phyloP scores from a whole-genome alignment of 1,140 invertebrate species.

The Dendroctonus ponderosae region DNA sequence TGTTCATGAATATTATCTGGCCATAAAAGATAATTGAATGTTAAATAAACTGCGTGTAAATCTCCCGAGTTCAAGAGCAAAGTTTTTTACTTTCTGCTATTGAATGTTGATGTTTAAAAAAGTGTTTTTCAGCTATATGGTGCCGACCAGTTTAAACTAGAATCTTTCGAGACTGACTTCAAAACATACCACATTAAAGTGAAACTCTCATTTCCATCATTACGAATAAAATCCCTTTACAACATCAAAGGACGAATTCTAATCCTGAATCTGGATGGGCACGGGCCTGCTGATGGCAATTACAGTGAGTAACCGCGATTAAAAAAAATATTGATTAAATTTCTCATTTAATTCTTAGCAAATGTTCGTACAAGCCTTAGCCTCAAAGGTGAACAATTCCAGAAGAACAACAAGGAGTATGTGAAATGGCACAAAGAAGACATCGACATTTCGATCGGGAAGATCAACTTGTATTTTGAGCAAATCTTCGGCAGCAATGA shows the following conservation, averaged over 20 bases:
- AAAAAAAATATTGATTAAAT: background rate
- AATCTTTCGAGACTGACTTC: constrained; percentile 34
- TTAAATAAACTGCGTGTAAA: too few relatives aligned
- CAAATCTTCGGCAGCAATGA: constrained; percentile 43
- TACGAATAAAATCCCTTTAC: constrained; percentile 36
- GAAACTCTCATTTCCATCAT: constrained; percentile 25
- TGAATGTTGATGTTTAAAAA: background rate
- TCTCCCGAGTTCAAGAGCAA: too few relatives aligned
- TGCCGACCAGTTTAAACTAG: constrained; percentile 29
- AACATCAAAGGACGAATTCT: constrained; percentile 38
- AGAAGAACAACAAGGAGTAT: constrained; percentile 41
- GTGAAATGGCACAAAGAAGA: constrained; percentile 28
- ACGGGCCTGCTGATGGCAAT: constrained; percentile 40
- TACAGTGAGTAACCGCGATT: constrained; percentile 36
- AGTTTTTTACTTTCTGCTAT: too few relatives aligned
- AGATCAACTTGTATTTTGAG: constrained; percentile 28
- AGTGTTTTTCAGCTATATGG: constrained; percentile 1
- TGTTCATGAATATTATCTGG: too few relatives aligned
- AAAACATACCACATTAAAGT: constrained; percentile 29
- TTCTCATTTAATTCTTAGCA: constrained; percentile 26
- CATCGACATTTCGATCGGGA: constrained; percentile 30
- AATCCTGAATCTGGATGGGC: constrained; percentile 37
- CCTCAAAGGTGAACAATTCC: constrained; percentile 36
- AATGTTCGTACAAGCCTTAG: constrained; percentile 22
- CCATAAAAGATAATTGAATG: too few relatives aligned